Base-by-base conservation (phyloP, 1,140 invertebrate species). In the Listronotus bonariensis region DNA sequence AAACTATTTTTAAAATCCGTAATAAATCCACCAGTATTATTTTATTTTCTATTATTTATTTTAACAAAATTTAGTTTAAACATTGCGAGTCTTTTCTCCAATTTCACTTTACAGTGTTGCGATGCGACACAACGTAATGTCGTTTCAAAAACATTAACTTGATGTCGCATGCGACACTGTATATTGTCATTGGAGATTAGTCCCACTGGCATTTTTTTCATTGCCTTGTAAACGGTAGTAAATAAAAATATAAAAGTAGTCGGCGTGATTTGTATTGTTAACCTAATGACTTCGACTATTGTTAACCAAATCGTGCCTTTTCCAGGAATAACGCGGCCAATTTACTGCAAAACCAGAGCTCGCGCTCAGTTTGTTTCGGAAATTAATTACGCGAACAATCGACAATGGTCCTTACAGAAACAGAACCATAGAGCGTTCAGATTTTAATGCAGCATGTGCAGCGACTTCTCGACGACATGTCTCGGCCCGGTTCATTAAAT, bases 401-500 rank as follows among this genome's bases (percentile, higher is more conserved):
- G 43, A 56, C 41, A 43, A 56, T 41, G 53, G 41, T 42, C 41
- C 41, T 56, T 42, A 56, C 20, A 14, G 52, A 54, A 11, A 54
- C 36, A 20, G 49, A 36, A 18, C 32, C 52, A 40, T 18, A 32
- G 34, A 54, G n/a, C 48, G 48, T 51, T 51, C 51, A 53, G 26
- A 38, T 53, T 53, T 53, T 53, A 53, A 36, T 53, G 32, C 51
- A 14, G 31, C 31, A 36, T 34, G 31, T 36, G 51, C 53, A 56
- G 40, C 53, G 53, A 56, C 40, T 56, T 56, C 41, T 60, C 58
- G 59, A 67, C 65, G 57, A 67, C 65, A 56, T 56, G 38, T 42
- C 53, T 26, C 53, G 49, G 54, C 18, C 54, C 57, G 52, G 60
- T 46, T 62, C 68, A 62, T 70, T 70, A 70, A 70, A 70, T 70